A percentile compares a stretch with the other conserved stretches of the same genome.
Conservation (phyloP, 2,113 vertebrate species). For the Parotia lawesii region DNA sequence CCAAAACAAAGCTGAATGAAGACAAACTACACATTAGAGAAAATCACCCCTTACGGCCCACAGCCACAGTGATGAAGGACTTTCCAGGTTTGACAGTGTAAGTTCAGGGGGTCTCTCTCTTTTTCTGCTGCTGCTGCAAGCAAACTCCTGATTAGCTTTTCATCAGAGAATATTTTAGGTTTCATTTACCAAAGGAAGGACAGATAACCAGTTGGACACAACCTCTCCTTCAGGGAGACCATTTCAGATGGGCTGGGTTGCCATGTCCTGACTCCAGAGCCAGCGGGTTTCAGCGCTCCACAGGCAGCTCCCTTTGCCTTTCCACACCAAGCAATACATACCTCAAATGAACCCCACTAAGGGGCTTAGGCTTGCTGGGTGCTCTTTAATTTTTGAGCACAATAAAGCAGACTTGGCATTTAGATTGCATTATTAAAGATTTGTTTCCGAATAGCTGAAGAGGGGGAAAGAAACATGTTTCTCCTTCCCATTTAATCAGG, state of each 20-base stretch:
- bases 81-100: neutral
- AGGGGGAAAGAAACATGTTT: neutral
- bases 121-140: neutral
- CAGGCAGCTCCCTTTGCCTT: neutral
- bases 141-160: neutral
- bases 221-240: neutral
- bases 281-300: accelerated
- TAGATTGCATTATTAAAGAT: neutral
- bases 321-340: accelerated
- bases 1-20: neutral
- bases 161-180: neutral
- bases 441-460: neutral
- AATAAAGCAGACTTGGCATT: neutral
- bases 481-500: constrained; percentile 7
- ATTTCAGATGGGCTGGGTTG: neutral
- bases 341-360: neutral
- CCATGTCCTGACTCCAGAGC: accelerated
- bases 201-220: neutral
- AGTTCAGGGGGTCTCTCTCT: neutral
- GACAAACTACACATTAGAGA: neutral
- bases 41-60: neutral
- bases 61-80: neutral
- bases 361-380: neutral
- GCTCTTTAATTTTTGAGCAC: neutral
- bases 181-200: neutral